Evolutionary conservation across 2,888 invertebrate genomes (phyloP), one percentile per base, ranked within the genome.

Genomic region (Agrotis exclamationis): DNA sequence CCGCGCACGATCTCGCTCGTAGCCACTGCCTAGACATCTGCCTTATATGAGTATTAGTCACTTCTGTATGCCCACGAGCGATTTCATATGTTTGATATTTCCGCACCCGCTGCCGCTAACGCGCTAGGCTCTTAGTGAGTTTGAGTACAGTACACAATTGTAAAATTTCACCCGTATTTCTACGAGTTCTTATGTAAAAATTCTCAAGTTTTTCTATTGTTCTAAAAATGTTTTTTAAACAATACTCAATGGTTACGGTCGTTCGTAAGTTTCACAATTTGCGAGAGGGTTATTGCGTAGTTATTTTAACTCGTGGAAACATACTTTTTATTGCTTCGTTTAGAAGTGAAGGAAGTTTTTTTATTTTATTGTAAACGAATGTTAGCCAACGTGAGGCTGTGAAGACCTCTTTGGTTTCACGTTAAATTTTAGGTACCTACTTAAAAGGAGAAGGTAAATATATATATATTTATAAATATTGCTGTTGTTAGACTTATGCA

Each of bases 181-280:
- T 72, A 79, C 28, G 66, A 51, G 54, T 77, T 64, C 59, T 67
- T 62, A 45, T 22, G 58, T 51, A 66, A 62, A 56, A 54, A 22
- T 13, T 58, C 14, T 13, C 9, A 69, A 69, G 53, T 39, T 58
- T 63, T 74, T 45, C 20, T 24, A 58, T 80, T 80, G 63, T 77
- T 63, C 33, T 57, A 53, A 68, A 77, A 80, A 54, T 45, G 16
- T 53, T 58, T 74, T 80, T 69, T 62, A 56, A 74, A 69, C 74
- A 75, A 69, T 69, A 60, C 48, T 50, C 47, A 44, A 47, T 44
- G 48, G 45, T 22, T n/a, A 57, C 59, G 44, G 28, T 9, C 16
- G 18, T 58, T 50, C 28, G 33, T 62, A 77, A 69, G 63, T 75
- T 75, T 64, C 5, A 48, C 59, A 80, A 76, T 67, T 79, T 74